A percentile compares a stretch with the other conserved stretches of the same genome.
Conservation (phyloP, 1,140 invertebrate genomes). For the Drosophila pseudoananassae region DNA sequence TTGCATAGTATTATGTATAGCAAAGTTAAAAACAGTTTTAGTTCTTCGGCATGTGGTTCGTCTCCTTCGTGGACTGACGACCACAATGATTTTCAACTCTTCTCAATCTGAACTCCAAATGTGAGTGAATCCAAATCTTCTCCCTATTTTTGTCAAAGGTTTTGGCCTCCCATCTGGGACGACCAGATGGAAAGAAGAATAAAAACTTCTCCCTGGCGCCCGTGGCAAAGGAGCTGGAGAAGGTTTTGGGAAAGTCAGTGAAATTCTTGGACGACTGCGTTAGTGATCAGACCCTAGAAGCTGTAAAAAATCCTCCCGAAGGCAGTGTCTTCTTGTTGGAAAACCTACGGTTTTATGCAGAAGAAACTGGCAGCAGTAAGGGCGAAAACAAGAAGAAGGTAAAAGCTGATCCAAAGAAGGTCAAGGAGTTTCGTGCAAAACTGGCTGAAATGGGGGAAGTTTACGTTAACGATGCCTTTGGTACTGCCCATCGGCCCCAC, state of each 20-base stretch:
- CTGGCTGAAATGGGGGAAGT: conserved; percentile 97
- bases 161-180: conserved; percentile 98
- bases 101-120: too few species aligned
- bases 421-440: conserved; percentile 94
- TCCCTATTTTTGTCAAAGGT: conserved; percentile 82
- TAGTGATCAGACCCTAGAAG: conserved; percentile 93
- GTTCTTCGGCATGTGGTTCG: too few species aligned
- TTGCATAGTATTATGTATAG: too few species aligned
- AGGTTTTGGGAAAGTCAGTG: conserved; percentile 93
- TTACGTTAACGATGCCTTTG: conserved; percentile 99
- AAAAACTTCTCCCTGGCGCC: conserved; percentile 95
- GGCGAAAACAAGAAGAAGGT: conserved; percentile 94
- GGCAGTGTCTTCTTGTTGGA: conserved; percentile 97
- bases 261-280: conserved; percentile 97
- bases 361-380: conserved; percentile 99
- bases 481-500: conserved; percentile 99
- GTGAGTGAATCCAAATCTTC: too few species aligned
- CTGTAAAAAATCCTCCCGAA: conserved; percentile 92
- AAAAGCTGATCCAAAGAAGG: conserved; percentile 84
- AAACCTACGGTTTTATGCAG: conserved; percentile 98
- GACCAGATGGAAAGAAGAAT: conserved; percentile 95
- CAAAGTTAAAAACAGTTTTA: too few species aligned
- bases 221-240: conserved; percentile 95
- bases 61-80: too few species aligned
- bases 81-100: too few species aligned